Base-by-base conservation (phyloP, 2,113 vertebrate genomes). In the Prolemur simus region DNA sequence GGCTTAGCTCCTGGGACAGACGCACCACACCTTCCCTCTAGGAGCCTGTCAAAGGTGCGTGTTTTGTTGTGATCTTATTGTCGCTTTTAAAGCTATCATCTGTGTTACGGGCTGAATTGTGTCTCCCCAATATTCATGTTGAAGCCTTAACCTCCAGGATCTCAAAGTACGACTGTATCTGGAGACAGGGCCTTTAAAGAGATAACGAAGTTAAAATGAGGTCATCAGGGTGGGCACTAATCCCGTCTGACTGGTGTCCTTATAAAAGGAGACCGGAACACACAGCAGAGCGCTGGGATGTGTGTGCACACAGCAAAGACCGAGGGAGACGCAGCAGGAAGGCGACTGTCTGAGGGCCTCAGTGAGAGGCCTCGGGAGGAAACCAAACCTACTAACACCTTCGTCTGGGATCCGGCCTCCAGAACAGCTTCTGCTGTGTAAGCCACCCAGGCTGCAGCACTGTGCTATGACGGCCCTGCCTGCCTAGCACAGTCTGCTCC, bases 281-380 rank as follows among this genome's bases (percentile, higher is more conserved):
- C 6, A 25, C 2, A 34, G 21, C 63, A 23, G 66, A 29, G n/a
- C 64, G 7, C 9, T 23, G 7, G 66, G 27, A 92, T 29, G 45
- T 54, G 29, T 6, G 13, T 52, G 66, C 17, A 6, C 39, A 60
- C 9, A 60, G 25, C 23, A 60, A 52, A 60, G 27, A 27, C 52
- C n/a, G 1, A 0, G 0, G n/a, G 42, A 52, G 9, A 9, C 6
- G 47, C 9, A 56, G 23, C 7, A 71, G 83, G 34, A 77, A 45
- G 15, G n/a, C 18, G 6, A 27, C 6, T 2, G 8, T 47, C 23
- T 47, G 8, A 17, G 25, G 39, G 25, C 9, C 63, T 18, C 52
- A n/a, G 74, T 29, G 47, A 56, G 8, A 49, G 39, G 29, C 23
- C 60, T 45, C 25, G 7, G 14, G 56, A 68, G 45, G 54, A 63